Evolutionary conservation across 1,140 invertebrate species (phyloP), one percentile per base, ranked within the genome.

Genomic region (Drosophila tristis): DNA sequence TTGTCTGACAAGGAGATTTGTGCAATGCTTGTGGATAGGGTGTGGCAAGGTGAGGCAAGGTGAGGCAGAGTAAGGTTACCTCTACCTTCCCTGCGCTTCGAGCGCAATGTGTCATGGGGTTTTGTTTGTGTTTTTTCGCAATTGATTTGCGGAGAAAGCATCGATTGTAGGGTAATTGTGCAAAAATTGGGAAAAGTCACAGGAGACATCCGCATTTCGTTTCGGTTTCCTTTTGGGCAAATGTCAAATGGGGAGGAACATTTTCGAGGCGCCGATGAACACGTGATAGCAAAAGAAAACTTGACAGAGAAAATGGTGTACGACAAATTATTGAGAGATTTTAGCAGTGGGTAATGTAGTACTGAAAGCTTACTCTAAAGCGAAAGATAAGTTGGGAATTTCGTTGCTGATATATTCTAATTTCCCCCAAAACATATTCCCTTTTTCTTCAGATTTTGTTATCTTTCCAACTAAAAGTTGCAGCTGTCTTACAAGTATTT

Each of bases 121-220:
- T 87, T 89, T 87, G 84, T 87, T 87, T 87, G 84, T 87, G 84
- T 89, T 87, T 87, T 75, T 89, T 77, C 60, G 79, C 84, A 87
- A 87, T 87, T 87, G 84, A 87, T 87, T 87, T 87, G 84, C 84
- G 84, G 84, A 87, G 84, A 87, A 87, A 87, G 84, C 84, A 87
- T 87, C 84, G 84, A 87, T 87, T 87, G 84, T 87, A 82, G 76
- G 79, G 73, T 87, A 87, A 87, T 87, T 87, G 84, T 89, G 84
- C 84, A 84, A 87, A 89, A 87, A 84, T 87, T 89, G 79, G 79
- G 65, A 84, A 84, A 89, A 87, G 82, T 87, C 82, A 89, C 84
- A 74, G 84, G 67, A 79, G 67, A 58, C 53, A 43, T 55, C 47
- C 39, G 56, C 45, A 39, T 50, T 9, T 11, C 11, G 2, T 13